These are phyloP conservation scores for Bradysia coprophila DNA, from an alignment of 1,140 invertebrate genomes.

Conservation along the genomic window DNA sequence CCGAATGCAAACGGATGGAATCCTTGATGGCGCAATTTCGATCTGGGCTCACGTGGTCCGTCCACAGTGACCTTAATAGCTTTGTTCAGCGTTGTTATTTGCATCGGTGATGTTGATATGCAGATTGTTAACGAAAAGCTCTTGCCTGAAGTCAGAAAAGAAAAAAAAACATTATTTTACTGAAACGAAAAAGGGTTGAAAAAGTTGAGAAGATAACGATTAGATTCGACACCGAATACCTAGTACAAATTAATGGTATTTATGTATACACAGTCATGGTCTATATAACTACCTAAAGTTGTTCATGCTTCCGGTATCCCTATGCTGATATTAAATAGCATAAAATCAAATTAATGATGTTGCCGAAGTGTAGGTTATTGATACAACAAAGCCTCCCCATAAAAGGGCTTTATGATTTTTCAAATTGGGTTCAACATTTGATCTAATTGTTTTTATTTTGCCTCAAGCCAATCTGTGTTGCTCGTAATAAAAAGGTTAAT, in stretches of 20 bases:
- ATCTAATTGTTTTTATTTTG: not conserved
- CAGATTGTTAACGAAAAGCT: constrained; percentile 94
- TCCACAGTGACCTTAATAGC: constrained; percentile 98
- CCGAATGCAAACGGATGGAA: constrained; percentile 78
- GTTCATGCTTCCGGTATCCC: too few relatives aligned
- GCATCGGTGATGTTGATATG: constrained; percentile 76
- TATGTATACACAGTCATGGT: too few relatives aligned
- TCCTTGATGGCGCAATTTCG: constrained; percentile 72
- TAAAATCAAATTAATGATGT: not conserved
- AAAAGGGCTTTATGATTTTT: not conserved
- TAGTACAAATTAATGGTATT: too few relatives aligned
- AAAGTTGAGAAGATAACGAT: too few relatives aligned
- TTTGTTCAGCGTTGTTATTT: constrained; percentile 83
- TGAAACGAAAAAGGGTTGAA: not conserved
- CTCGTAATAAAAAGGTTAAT: not conserved
- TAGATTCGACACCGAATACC: too few relatives aligned
- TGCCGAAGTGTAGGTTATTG: not conserved
- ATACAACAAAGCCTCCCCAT: too few relatives aligned
- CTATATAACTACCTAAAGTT: too few relatives aligned
- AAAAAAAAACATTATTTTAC: constrained; percentile 5
- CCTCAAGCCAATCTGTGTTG: not conserved
- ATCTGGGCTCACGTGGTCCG: constrained; percentile 87
- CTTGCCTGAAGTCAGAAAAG: constrained; percentile 52
- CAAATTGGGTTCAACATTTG: not conserved
- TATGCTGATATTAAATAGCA: too few relatives aligned